These are phyloP conservation scores for Trichogramma dendrolimi DNA, from an alignment of 2,888 invertebrate species.

Conservation along the genomic window DNA sequence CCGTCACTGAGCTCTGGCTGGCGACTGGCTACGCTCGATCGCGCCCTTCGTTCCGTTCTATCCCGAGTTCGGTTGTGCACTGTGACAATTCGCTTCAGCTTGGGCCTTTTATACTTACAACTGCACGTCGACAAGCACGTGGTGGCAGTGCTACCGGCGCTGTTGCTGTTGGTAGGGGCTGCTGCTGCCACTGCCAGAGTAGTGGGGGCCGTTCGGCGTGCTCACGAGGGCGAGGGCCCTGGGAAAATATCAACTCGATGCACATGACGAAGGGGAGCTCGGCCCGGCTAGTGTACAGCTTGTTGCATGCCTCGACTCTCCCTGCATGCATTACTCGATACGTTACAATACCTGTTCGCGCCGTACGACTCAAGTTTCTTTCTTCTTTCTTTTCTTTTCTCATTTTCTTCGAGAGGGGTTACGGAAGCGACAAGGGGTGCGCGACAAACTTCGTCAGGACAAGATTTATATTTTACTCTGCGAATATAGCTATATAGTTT, in stretches of 20 bases:
- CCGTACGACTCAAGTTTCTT: conserved; percentile 19
- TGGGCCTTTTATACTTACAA: conserved; percentile 39
- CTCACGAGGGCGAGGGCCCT: conserved; percentile 34
- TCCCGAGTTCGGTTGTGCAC: conserved; percentile 28
- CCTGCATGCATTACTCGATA: no score
- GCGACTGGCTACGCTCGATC: no score
- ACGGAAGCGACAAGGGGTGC: no score
- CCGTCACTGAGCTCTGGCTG: no score
- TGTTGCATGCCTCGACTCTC: no score
- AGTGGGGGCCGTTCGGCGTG: not conserved
- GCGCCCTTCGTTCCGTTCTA: no score
- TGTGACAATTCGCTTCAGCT: conserved; percentile 31
- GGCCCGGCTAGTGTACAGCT: no score
- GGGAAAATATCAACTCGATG: conserved; percentile 44
- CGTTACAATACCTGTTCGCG: no score
- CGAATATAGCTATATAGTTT: no score
- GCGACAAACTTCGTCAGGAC: no score
- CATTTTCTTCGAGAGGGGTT: not conserved
- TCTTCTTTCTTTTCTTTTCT: conserved; percentile 24
- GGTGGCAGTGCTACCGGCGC: not conserved
- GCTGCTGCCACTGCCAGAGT: not conserved
- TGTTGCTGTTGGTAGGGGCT: not conserved
- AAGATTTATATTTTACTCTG: no score
- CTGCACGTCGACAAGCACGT: conserved; percentile 12
- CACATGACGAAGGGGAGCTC: not conserved